These are phyloP conservation scores for Gadopsis bispinosus DNA, from an alignment of 2,797 vertebrate genomes.

Conservation along the genomic window DNA sequence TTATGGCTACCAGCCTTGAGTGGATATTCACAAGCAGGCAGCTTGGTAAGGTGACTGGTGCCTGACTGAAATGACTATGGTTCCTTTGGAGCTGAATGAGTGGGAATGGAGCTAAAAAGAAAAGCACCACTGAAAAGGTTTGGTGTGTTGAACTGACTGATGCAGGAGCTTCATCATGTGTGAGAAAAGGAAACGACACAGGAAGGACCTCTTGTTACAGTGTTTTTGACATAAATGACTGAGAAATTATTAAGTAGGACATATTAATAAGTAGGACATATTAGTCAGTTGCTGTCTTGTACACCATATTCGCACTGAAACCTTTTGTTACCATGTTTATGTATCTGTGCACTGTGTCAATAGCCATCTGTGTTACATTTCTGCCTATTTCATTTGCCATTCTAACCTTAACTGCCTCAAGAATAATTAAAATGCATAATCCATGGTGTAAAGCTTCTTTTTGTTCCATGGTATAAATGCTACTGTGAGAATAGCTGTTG, in stretches of 20 bases:
- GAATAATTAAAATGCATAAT: slow-evolving; percentile 64
- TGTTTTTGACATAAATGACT: slow-evolving; percentile 9
- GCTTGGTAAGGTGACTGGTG: slow-evolving; percentile 12
- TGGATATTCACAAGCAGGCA: slow-evolving; percentile 19
- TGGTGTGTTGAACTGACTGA: slow-evolving; percentile 40
- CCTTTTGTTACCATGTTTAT: slow-evolving; percentile 70
- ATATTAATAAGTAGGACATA: slow-evolving; percentile 33
- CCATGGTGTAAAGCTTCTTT: slow-evolving; percentile 64
- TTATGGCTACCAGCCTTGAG: slow-evolving; percentile 82
- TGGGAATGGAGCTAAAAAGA: background rate
- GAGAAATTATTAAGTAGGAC: slow-evolving; percentile 19
- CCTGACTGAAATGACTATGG: slow-evolving; percentile 36
- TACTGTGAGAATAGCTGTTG: slow-evolving; percentile 79
- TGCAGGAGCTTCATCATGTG: slow-evolving; percentile 7
- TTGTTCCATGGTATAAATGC: slow-evolving; percentile 71
- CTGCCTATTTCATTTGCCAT: slow-evolving; percentile 47
- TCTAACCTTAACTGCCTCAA: slow-evolving; percentile 81
- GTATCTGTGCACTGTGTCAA: slow-evolving; percentile 82
- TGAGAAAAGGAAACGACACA: slow-evolving; percentile 25
- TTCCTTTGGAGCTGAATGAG: slow-evolving; percentile 45
- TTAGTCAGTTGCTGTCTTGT: slow-evolving; percentile 36
- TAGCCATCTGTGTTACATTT: slow-evolving; percentile 41
- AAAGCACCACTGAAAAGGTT: slow-evolving; percentile 21
- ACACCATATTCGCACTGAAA: slow-evolving; percentile 81
- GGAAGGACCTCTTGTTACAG: slow-evolving; percentile 38